Conservation (phyloP, 2,797 vertebrate species). For the Avahi laniger region DNA sequence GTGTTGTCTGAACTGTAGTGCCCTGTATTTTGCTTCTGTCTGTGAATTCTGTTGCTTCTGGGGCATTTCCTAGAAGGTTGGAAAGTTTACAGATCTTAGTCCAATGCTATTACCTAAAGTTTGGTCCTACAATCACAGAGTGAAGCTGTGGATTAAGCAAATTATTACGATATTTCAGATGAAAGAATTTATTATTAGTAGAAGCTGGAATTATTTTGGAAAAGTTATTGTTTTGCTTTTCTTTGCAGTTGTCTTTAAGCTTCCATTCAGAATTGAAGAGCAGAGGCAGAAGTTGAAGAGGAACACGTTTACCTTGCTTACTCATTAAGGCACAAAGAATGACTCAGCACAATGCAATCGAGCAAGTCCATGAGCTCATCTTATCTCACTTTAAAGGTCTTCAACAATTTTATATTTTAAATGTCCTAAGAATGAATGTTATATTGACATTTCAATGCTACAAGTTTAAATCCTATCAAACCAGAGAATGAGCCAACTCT, state of each 20-base stretch:
- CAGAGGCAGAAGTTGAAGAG: background rate
- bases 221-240: background rate
- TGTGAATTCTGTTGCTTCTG: slow-evolving; percentile 98
- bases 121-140: slow-evolving; percentile 33
- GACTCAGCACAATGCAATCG: background rate
- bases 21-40: slow-evolving; percentile 98
- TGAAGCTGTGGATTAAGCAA: background rate
- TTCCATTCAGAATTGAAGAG: background rate
- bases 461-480: slow-evolving; percentile 41
- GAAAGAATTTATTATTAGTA: background rate
- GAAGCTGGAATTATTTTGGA: background rate
- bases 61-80: slow-evolving; percentile 95
- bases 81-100: slow-evolving; percentile 76
- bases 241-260: background rate
- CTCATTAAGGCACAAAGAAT: background rate
- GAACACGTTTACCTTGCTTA: background rate
- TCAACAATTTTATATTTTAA: slow-evolving; percentile 25
- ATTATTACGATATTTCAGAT: background rate
- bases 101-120: slow-evolving; percentile 31
- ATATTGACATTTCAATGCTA: slow-evolving; percentile 43
- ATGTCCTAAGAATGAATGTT: slow-evolving; percentile 17
- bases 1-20: slow-evolving; percentile 99
- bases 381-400: slow-evolving; percentile 48
- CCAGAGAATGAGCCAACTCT: slow-evolving; percentile 1
- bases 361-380: background rate